Conservation (phyloP, 1,140 invertebrate genomes). For the Sarcophaga bullata region DNA sequence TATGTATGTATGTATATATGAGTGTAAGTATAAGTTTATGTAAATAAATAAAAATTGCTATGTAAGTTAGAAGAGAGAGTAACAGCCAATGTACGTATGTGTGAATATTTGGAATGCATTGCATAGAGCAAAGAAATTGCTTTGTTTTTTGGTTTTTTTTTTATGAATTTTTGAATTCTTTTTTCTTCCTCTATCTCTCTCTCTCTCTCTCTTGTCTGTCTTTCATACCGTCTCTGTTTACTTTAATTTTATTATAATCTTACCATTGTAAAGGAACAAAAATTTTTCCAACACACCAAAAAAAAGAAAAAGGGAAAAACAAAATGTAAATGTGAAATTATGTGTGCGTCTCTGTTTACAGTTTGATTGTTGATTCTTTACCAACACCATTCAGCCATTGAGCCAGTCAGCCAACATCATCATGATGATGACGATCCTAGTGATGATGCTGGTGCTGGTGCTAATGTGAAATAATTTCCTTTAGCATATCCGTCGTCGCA, state of each 20-base stretch:
- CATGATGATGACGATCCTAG: too few species aligned
- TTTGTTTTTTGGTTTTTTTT: too few species aligned
- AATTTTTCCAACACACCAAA: neutral
- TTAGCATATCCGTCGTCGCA: conserved; percentile 25
- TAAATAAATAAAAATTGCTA: too few species aligned
- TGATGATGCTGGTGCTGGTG: neutral
- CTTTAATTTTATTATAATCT: conserved; percentile 27
- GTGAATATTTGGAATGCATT: neutral
- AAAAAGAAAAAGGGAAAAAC: too few species aligned
- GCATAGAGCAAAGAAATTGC: neutral
- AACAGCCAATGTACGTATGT: neutral
- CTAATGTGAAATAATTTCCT: conserved; percentile 26
- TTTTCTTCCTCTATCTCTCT: too few species aligned
- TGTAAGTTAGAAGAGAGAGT: too few species aligned
- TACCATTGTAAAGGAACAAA: neutral
- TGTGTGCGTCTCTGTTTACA: neutral
- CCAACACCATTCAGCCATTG: neutral
- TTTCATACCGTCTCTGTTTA: conserved; percentile 15
- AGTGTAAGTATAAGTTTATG: neutral
- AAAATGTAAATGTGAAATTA: neutral
- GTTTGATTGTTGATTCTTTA: neutral
- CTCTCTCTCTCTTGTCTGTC: too few species aligned
- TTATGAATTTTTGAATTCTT: too few species aligned
- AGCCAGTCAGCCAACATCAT: too few species aligned
- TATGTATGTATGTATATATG: neutral